A percentile compares a stretch with the other conserved stretches of the same genome.
These are phyloP conservation scores for Nettapus auritus DNA, from an alignment of 2,113 vertebrate species.

Conservation along the genomic window DNA sequence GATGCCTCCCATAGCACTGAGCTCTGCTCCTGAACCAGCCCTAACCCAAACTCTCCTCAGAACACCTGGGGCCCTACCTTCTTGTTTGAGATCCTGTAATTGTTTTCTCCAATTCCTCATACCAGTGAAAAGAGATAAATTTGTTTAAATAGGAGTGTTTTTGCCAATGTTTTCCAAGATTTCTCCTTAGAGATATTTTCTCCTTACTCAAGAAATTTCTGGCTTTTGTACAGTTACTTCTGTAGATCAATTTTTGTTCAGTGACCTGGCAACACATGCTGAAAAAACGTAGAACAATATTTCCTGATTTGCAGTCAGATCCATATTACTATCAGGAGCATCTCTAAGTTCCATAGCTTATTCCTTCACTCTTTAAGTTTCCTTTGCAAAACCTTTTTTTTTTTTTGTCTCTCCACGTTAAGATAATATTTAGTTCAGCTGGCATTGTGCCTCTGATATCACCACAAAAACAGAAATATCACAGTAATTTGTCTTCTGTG, in stretches of 20 bases:
- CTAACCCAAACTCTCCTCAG: neutral
- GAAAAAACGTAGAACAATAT: fast-evolving
- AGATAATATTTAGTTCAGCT: neutral
- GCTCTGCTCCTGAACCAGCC: neutral
- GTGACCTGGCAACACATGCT: neutral
- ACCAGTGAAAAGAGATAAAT: neutral
- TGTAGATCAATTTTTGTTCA: neutral
- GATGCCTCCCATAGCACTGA: fast-evolving
- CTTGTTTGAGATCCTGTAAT: neutral
- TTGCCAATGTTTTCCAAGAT: neutral
- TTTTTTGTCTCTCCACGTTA: neutral
- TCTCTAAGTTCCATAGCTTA: neutral
- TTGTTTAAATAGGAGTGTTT: neutral
- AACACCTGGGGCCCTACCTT: neutral
- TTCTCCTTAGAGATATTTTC: neutral
- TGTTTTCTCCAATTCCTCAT: neutral
- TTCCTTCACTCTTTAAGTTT: neutral
- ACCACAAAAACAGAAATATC: neutral
- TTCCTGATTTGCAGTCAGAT: neutral
- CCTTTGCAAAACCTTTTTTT: neutral
- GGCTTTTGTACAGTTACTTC: neutral
- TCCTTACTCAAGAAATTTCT: neutral
- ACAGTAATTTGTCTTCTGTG: neutral
- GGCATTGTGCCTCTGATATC: neutral
- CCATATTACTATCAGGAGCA: neutral